Conservation (phyloP, 2,797 vertebrate species). For the Ispidina lecontei region DNA sequence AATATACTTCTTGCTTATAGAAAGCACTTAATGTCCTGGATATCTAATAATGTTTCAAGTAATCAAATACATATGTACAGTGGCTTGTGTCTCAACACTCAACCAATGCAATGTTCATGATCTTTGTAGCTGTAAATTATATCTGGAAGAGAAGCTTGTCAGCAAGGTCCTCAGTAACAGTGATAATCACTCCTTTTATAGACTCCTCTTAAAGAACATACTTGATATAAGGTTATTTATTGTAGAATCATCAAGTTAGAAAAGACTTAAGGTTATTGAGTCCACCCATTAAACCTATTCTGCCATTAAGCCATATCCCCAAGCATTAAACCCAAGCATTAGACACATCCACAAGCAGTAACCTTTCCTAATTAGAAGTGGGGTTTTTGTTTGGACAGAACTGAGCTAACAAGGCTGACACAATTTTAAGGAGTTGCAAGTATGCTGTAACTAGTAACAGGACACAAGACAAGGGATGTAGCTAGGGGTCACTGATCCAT, state of each 20-base stretch:
- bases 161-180: neutral
- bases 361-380: neutral
- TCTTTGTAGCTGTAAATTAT: neutral
- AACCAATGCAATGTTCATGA: neutral
- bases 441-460: neutral
- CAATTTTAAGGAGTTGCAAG: neutral
- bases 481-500: neutral
- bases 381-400: neutral
- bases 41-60: neutral
- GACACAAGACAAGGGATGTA: neutral
- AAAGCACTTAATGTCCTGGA: neutral
- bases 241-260: too few relatives aligned
- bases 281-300: too few relatives aligned
- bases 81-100: neutral
- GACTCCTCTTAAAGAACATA: neutral
- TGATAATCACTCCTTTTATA: neutral
- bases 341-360: neutral
- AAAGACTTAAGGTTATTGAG: too few relatives aligned
- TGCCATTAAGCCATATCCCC: too few relatives aligned
- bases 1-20: neutral
- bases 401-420: neutral
- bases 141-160: neutral
- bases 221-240: neutral
- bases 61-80: neutral
- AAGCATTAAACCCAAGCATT: too few relatives aligned